These are phyloP conservation scores for Neoarius graeffei DNA, from an alignment of 2,113 vertebrate genomes.

Conservation along the genomic window DNA sequence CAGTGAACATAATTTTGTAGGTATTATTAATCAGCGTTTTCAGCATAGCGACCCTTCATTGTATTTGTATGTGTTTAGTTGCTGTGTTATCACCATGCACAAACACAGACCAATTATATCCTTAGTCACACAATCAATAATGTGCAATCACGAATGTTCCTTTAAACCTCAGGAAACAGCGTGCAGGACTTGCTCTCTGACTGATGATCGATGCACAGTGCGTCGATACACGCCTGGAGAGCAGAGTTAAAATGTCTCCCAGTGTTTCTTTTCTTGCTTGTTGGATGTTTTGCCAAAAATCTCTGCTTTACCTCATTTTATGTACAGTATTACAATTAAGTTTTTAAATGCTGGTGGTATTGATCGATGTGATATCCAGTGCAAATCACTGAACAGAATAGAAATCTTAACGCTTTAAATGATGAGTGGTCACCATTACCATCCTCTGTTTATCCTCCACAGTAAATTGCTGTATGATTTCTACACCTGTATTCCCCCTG, in stretches of 20 bases:
- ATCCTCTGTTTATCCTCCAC: slow-evolving; percentile 43
- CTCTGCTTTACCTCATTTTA: not conserved
- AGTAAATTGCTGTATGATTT: slow-evolving; percentile 93
- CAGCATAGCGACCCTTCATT: not conserved
- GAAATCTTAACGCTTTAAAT: not conserved
- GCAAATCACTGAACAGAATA: not conserved
- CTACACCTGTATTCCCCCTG: slow-evolving; percentile 89
- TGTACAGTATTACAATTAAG: not conserved
- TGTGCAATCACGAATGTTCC: slow-evolving; percentile 4
- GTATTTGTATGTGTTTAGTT: slow-evolving; percentile 19
- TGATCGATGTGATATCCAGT: not conserved
- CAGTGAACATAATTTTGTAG: not conserved
- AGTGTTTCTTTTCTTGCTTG: not conserved
- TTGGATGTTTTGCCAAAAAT: not conserved
- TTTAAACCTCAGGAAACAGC: slow-evolving; percentile 21
- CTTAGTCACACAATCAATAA: slow-evolving; percentile 29
- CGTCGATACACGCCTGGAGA: not conserved
- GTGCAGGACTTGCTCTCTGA: slow-evolving; percentile 7
- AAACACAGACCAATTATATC: slow-evolving; percentile 30
- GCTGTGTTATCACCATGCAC: slow-evolving; percentile 39
- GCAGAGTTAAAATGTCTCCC: not conserved
- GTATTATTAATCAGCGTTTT: slow-evolving; percentile 26
- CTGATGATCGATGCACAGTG: slow-evolving; percentile 19
- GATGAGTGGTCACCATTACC: not conserved
- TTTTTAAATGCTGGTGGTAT: not conserved